Evolutionary conservation across 2,113 vertebrate species (phyloP), one percentile per base, ranked within the genome.

Genomic region (Lethenteron camtschaticum): DNA sequence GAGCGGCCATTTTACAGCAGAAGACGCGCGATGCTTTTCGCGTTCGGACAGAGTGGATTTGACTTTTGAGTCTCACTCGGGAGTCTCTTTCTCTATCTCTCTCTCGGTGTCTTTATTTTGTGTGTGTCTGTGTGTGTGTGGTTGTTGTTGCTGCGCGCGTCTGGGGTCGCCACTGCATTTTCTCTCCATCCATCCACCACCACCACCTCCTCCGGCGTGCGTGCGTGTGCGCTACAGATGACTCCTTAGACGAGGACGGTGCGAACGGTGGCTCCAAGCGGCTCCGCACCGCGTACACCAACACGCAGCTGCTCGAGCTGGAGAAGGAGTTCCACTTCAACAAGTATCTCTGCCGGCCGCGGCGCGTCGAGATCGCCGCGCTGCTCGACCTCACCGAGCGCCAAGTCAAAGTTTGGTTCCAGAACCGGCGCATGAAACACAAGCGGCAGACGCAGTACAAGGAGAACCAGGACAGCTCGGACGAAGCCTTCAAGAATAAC

Each of bases 321-420:
- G 94, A 97, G 81, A 96, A 97, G 73, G 94, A 96, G 76, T 97
- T 96, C 76, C 94, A 97, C 74, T 97, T 94, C 75, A 97, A 92
- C 79, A 88, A 91, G 74, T 96, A 96, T 75, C 82, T 96, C 63
- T 94, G 91, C 76, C 81, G 91, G 74, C 94, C 94, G 2, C 83
- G 94, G 16, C 78, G 94, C 9, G 86, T 90, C 71, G 91, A 96
- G 73, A 97, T 97, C 71, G 94, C 94, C 1, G 94, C 94, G 55
- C 78, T 95, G 70, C 74, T 96, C 76, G 85, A 91, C 73, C 83
- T 97, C 72, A 96, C 84, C 12, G 94, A 97, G 75, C 80, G 94
- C 4, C 92, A 96, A 76, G 91, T 97, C 11, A 97, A 96, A 78
- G 91, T 97, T 2, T 97, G 92, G 92, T 96, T 96, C 77, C 92